Conservation (phyloP, 1,140 invertebrate species). For the Andricus grossulariae region DNA sequence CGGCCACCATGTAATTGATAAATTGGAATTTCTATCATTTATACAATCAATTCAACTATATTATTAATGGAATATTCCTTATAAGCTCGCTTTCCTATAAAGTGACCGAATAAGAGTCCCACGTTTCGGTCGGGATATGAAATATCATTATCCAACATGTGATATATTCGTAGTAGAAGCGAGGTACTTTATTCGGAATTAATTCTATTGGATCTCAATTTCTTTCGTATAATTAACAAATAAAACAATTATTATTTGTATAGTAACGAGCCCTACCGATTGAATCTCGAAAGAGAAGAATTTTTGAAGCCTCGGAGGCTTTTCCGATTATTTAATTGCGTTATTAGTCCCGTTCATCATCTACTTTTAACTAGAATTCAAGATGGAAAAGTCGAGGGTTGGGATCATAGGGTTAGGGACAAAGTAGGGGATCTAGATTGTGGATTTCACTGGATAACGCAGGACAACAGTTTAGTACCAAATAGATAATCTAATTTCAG, state of each 20-base stretch:
- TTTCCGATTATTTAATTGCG: slow-evolving; percentile 89
- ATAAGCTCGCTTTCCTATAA: slow-evolving; percentile 86
- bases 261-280: slow-evolving; percentile 92
- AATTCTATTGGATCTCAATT: slow-evolving; percentile 45
- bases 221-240: slow-evolving; percentile 82
- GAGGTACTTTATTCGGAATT: slow-evolving; percentile 73
- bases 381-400: slow-evolving; percentile 95
- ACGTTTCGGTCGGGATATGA: slow-evolving; percentile 95
- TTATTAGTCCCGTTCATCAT: slow-evolving; percentile 93
- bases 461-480: slow-evolving; percentile 78
- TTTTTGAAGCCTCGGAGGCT: slow-evolving; percentile 89
- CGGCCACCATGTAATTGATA: too few species aligned
- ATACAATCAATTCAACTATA: slow-evolving; percentile 4
- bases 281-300: slow-evolving; percentile 96
- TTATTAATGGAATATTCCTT: slow-evolving; percentile 50
- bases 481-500: too few species aligned
- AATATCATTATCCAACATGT: slow-evolving; percentile 92
- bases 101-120: slow-evolving; percentile 93
- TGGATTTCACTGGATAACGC: slow-evolving; percentile 83
- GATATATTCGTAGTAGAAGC: slow-evolving; percentile 95
- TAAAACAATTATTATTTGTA: slow-evolving; percentile 58
- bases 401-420: slow-evolving; percentile 90
- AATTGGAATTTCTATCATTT: too few species aligned
- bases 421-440: slow-evolving; percentile 91
- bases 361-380: too few species aligned